These are phyloP conservation scores for Aptenodytes forsteri DNA, from an alignment of 2,113 vertebrate species.

Conservation along the genomic window DNA sequence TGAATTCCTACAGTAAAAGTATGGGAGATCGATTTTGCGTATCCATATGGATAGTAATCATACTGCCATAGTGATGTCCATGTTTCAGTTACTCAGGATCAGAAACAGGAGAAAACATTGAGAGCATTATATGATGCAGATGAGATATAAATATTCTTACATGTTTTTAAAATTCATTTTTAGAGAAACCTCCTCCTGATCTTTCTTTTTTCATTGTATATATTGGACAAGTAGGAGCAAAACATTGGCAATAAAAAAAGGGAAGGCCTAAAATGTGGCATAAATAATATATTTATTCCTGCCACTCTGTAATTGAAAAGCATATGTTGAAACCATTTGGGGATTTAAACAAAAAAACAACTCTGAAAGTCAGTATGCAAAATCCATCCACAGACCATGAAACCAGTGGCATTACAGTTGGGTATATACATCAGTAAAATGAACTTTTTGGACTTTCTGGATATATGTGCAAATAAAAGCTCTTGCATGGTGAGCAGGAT, in stretches of 20 bases:
- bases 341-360: background rate
- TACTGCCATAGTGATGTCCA: background rate
- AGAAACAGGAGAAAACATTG: background rate
- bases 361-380: background rate
- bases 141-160: background rate
- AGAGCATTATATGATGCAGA: background rate
- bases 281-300: background rate
- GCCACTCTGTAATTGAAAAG: background rate
- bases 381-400: background rate
- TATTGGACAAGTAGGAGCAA: background rate
- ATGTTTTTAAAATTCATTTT: background rate
- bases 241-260: background rate
- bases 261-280: background rate
- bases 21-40: fast-evolving
- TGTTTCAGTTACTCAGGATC: background rate
- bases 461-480: background rate
- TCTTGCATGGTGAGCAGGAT: background rate
- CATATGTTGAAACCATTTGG: background rate
- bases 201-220: background rate
- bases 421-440: background rate
- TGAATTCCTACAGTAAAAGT: background rate
- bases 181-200: fast-evolving
- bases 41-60: background rate
- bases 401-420: background rate
- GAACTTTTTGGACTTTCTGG: background rate